Conservation (phyloP, 2,797 vertebrate genomes). For the Xiphophorus birchmanni region DNA sequence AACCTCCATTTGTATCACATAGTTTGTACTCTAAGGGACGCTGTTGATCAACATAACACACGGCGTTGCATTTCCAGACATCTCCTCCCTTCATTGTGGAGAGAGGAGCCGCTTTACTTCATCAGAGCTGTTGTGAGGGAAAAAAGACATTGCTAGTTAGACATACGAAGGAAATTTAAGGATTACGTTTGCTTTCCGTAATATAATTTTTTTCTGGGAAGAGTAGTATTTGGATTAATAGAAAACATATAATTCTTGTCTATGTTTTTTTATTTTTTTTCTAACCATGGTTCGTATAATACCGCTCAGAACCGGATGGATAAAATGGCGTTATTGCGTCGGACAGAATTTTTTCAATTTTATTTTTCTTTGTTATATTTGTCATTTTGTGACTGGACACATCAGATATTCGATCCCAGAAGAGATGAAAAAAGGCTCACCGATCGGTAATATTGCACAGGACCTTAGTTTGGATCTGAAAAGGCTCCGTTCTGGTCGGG, state of each 20-base stretch:
- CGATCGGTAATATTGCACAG: conserved; percentile 75
- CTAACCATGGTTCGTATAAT: conserved; percentile 20
- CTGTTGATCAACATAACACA: conserved; percentile 49
- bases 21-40: conserved; percentile 52
- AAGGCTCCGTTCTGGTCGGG: conserved; percentile 64
- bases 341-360: conserved; percentile 47
- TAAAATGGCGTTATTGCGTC: conserved; percentile 64
- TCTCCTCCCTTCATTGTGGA: conserved; percentile 7
- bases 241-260: not conserved
- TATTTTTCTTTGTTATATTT: conserved; percentile 37
- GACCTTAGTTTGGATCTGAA: conserved; percentile 74
- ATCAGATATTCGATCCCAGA: conserved; percentile 88
- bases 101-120: not conserved
- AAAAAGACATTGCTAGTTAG: not conserved
- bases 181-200: not conserved
- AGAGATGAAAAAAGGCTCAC: conserved; percentile 80
- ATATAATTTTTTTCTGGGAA: not conserved
- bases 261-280: not conserved
- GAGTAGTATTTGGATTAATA: not conserved
- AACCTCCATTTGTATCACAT: not conserved
- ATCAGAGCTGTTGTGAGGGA: not conserved
- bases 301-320: not conserved
- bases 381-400: conserved; percentile 55
- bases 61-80: accelerated
- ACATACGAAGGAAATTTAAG: not conserved